Evolutionary conservation across 1,140 invertebrate genomes (phyloP).

Genomic region (Cyphomyrmex costatus): DNA sequence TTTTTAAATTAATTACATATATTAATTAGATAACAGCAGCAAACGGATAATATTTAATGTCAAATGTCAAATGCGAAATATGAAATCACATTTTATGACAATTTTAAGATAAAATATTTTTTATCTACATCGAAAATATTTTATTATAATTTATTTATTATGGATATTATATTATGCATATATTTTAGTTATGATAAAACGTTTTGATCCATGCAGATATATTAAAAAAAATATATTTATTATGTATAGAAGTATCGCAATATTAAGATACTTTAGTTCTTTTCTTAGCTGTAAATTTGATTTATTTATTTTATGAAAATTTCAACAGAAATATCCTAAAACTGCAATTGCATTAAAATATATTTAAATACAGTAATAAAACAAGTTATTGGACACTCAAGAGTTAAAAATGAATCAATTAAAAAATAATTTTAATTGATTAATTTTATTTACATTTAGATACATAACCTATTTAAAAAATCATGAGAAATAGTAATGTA

Average conservation of each 20-base stretch:
- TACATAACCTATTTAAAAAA: not conserved
- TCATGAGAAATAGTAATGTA: not conserved
- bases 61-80: not conserved
- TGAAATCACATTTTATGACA: not conserved
- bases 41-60: not conserved
- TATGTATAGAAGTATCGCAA: not conserved
- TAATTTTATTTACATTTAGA: not conserved
- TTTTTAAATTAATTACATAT: not conserved
- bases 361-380: too few species aligned
- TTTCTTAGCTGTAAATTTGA: not conserved
- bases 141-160: too few species aligned
- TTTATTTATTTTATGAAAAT: not conserved
- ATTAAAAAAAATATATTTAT: not conserved
- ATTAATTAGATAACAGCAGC: not conserved
- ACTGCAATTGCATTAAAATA: not conserved
- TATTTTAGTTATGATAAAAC: not conserved
- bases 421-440: too few species aligned
- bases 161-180: too few species aligned
- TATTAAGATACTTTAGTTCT: not conserved
- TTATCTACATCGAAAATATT: not conserved
- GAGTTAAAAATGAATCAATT: too few species aligned
- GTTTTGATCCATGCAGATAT: not conserved
- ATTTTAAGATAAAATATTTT: slow-evolving; percentile 3
- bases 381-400: too few species aligned
- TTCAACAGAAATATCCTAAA: not conserved